Conservation (phyloP, 2,888 invertebrate genomes). For the Tanytarsus gracilentus region DNA sequence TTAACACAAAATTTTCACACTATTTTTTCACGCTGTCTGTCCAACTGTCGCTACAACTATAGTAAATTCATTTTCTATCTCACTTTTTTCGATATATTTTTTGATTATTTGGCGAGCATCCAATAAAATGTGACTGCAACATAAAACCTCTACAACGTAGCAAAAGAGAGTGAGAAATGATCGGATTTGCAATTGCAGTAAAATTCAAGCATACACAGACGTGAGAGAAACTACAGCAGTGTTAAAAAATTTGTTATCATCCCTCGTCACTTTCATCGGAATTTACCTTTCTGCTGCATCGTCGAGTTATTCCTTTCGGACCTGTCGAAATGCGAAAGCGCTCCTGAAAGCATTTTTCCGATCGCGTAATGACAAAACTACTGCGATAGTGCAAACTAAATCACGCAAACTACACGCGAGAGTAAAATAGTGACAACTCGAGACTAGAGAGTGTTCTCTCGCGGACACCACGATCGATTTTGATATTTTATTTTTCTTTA, state of each 20-base stretch:
- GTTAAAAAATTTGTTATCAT: too few species aligned
- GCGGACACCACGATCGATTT: not conserved
- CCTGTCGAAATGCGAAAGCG: too few species aligned
- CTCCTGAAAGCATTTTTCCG: too few species aligned
- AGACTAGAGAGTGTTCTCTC: not conserved
- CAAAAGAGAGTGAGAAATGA: not conserved
- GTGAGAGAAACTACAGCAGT: not conserved
- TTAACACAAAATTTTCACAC: too few species aligned
- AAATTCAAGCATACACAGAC: not conserved
- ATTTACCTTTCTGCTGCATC: too few species aligned
- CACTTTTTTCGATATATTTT: not conserved
- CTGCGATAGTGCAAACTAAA: not conserved
- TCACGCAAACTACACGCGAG: not conserved
- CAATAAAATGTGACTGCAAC: constrained; percentile 13
- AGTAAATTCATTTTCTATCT: not conserved
- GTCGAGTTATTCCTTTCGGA: too few species aligned
- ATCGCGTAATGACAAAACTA: too few species aligned
- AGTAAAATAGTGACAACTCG: not conserved
- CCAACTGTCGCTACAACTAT: too few species aligned
- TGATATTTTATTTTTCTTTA: not conserved
- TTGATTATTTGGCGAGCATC: constrained; percentile 11
- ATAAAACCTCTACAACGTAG: not conserved
- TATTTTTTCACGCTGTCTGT: too few species aligned
- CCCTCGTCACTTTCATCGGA: too few species aligned
- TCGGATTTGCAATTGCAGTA: not conserved